Evolutionary conservation across 2,797 vertebrate genomes (phyloP).

Genomic region (Tarsius wallacei): DNA sequence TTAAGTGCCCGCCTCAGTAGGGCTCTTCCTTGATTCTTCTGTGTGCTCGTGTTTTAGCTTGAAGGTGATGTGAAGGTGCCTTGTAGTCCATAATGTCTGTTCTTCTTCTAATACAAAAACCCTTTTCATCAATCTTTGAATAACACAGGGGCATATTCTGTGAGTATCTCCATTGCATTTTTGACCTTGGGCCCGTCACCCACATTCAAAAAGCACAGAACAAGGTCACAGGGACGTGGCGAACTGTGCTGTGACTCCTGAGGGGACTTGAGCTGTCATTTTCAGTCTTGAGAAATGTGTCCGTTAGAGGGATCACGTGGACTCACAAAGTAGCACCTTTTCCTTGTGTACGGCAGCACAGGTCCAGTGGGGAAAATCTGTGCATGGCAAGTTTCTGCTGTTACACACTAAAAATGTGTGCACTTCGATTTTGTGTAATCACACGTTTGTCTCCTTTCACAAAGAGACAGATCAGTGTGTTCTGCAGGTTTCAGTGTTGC

Average conservation of each 20-base stretch:
- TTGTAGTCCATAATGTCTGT: not conserved
- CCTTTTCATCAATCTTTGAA: not conserved
- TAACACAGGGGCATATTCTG: not conserved
- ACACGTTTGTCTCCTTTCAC: not conserved
- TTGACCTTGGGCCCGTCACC: not conserved
- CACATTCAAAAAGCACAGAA: not conserved
- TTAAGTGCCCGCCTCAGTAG: not conserved
- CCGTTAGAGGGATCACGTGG: not conserved
- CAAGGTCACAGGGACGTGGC: not conserved
- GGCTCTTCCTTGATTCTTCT: not conserved
- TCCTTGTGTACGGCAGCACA: not conserved
- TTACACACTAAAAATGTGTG: not conserved
- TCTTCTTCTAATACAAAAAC: not conserved
- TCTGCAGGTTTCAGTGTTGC: conserved; percentile 55
- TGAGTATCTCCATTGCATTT: not conserved
- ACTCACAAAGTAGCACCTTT: not conserved
- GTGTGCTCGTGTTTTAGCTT: not conserved
- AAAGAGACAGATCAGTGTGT: not conserved
- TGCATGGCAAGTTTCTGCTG: not conserved
- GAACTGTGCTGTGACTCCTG: not conserved
- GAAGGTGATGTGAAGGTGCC: not conserved
- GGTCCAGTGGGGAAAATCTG: not conserved
- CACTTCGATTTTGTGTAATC: not conserved
- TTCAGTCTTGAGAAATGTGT: not conserved
- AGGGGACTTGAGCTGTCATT: not conserved